phyloP scores from a whole-genome alignment of 2,797 vertebrate species.

The Tolypeutes matacus region DNA sequence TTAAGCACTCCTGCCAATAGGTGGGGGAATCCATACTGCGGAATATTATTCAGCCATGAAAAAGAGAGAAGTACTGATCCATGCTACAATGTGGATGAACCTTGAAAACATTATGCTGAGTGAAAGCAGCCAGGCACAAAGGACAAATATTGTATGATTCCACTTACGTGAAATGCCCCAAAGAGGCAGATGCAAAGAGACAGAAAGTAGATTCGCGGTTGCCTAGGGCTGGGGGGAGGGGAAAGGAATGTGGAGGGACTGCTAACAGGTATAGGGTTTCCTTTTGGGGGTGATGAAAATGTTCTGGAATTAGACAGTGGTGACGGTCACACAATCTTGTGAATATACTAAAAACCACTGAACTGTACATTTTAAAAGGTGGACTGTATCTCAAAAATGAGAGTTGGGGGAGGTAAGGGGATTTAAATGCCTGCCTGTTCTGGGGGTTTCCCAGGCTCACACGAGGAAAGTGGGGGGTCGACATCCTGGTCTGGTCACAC shows the following conservation, averaged over 20 bases:
- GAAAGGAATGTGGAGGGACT: background rate
- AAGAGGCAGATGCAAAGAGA: background rate
- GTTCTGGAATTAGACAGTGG: background rate
- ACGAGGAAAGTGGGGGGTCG: background rate
- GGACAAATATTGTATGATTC: background rate
- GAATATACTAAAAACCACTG: background rate
- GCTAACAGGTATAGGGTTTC: background rate
- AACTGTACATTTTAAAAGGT: background rate
- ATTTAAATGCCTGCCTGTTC: background rate
- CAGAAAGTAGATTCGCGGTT: background rate
- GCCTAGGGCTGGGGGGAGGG: background rate
- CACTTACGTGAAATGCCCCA: background rate
- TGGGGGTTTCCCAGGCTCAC: background rate
- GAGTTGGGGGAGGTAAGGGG: background rate
- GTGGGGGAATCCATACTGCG: fast-evolving
- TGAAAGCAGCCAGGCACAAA: background rate
- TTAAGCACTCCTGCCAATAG: background rate
- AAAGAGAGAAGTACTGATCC: background rate
- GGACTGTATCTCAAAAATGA: background rate
- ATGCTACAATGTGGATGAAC: fast-evolving
- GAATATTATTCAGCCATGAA: background rate
- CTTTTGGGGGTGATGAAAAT: background rate
- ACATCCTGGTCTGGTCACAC: background rate
- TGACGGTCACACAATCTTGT: background rate
- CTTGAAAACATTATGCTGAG: background rate